These are phyloP conservation scores for Dendropsophus ebraccatus DNA, from an alignment of 2,113 vertebrate species.

Conservation along the genomic window DNA sequence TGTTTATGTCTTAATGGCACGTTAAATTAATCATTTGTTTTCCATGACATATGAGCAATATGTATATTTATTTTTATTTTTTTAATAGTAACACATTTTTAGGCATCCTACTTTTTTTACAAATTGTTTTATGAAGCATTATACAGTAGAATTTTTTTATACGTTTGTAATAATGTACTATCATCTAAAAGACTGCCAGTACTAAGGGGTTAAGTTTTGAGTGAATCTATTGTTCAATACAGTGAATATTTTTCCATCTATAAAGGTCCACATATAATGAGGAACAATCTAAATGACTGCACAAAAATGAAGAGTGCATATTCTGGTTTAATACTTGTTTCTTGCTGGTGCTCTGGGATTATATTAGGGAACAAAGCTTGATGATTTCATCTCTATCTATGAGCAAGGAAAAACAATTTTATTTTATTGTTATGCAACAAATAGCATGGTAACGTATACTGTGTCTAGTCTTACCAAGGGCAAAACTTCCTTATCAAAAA, in stretches of 20 bases:
- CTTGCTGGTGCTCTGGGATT: neutral
- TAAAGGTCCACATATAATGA: neutral
- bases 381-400: conserved; percentile 18
- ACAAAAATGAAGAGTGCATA: neutral
- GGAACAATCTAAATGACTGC: neutral
- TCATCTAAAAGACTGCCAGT: no score
- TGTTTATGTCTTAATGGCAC: no score
- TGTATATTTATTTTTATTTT: no score
- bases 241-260: neutral
- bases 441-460: neutral
- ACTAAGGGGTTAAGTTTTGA: neutral
- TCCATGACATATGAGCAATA: no score
- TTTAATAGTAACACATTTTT: no score
- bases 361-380: neutral
- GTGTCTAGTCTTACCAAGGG: conserved; percentile 25
- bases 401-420: conserved; percentile 20
- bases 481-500: conserved; percentile 11
- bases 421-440: conserved; percentile 11
- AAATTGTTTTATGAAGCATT: no score
- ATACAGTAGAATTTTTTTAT: no score
- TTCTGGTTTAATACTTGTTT: neutral
- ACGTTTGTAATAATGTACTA: no score
- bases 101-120: no score
- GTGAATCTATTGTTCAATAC: neutral
- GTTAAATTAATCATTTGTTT: no score